Base-by-base conservation (phyloP, 2,797 vertebrate species). In the Melanotaenia pygmaea region DNA sequence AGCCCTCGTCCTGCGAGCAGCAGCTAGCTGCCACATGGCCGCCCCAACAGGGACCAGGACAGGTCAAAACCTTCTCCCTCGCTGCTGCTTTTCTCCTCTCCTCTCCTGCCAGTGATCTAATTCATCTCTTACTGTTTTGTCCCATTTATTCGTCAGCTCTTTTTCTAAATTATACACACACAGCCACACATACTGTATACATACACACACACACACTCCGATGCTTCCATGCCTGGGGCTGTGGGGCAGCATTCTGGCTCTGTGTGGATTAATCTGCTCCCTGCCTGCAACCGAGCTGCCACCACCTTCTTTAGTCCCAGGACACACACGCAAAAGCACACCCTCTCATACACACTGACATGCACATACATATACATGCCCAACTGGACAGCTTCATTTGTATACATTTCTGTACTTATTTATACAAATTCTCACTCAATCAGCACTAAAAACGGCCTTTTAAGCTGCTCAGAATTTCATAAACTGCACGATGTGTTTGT, bases 191-290 rank as follows among this genome's bases (percentile, higher is more conserved):
- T 58, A 67, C 60, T 69, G 32, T 50, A 80, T 40, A 57, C 43
- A 57, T 66, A 67, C 3, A 43, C 45, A 59, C 43, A 59, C 43
- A 70, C 84, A 80, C 82, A 82, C 80, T 65, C 73, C 45, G 58
- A 70, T 76, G 75, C 89, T 81, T 90, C 71, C 72, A 67, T 77
- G 85, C 91, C 87, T 88, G 26, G 53, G 91, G 94, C 93, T 93
- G 89, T 95, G 92, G 94, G 93, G 92, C 94, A 93, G 80, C 93
- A 88, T 92, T 93, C 94, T 93, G 94, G 92, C 93, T 93, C 91
- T 91, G 86, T 93, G 91, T 93, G 93, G 87, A 90, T 94, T 95
- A 94, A 95, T 95, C 93, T 93, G 93, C 91, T 94, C 94, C 94
- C 94, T 88, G 93, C 94, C 88, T 94, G 92, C 92, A 88, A 88